phyloP scores from a whole-genome alignment of 2,888 invertebrate species.

The Sminthurinus aureus region DNA sequence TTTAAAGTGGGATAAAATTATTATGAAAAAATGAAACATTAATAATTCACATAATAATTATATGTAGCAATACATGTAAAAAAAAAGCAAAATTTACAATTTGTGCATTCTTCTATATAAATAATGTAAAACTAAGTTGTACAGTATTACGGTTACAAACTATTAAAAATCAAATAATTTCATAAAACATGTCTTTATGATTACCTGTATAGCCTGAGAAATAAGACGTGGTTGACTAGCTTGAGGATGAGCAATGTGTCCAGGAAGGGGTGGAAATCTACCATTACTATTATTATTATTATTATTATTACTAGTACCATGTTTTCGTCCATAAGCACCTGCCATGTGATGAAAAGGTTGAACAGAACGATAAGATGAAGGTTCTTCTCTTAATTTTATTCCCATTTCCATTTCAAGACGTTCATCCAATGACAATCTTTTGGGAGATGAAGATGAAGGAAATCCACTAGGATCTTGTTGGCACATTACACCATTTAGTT shows the following conservation, averaged over 20 bases:
- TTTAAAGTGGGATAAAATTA: no score
- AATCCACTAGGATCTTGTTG: background rate
- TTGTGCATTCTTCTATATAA: no score
- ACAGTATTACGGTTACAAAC: background rate
- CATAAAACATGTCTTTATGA: constrained; percentile 1
- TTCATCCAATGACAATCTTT: constrained; percentile 70
- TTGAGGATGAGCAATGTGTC: constrained; percentile 4
- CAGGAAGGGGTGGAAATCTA: constrained; percentile 23
- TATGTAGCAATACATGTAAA: no score
- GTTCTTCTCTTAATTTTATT: constrained; percentile 52
- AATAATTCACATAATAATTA: no score
- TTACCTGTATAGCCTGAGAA: constrained; percentile 59
- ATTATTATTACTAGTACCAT: no score
- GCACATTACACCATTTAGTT: background rate
- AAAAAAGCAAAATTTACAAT: no score
- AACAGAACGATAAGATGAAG: constrained; percentile 3
- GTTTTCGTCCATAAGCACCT: background rate
- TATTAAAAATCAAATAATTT: background rate
- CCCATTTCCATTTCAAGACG: constrained; percentile 70
- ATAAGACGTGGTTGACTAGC: constrained; percentile 36
- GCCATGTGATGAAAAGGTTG: background rate
- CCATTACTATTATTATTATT: background rate
- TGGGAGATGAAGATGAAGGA: constrained; percentile 64
- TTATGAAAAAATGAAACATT: no score
- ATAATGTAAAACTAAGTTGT: no score